Base-by-base conservation (phyloP, 2,113 vertebrate species). In the Enhydra lutris region DNA sequence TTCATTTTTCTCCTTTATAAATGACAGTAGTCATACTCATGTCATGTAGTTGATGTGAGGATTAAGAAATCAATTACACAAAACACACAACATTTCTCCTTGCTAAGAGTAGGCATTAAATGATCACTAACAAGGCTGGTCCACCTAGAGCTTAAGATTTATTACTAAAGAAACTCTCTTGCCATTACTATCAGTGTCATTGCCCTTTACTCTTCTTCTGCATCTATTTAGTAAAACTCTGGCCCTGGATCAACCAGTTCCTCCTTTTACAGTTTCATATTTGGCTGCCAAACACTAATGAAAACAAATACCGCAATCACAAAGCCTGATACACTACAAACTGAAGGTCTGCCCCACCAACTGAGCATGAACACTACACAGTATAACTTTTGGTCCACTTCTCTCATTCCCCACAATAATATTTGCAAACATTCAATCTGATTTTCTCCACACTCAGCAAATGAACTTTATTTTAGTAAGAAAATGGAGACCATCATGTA, bases 371-470 rank as follows among this genome's bases (percentile, higher is more conserved):
- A 55, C 82, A 91, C 42, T 65, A 76, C 52, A 74, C 47, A 84
- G 83, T 52, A 69, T 89, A 96, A 36, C 7, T 71, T 65, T 83
- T 71, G 39, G 13, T 85, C 63, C 24, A 39, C 45, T 76, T 96
- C 89, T 59, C 73, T 76, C 8, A 6, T 95, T 80, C 36, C 59
- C 86, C 55, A 71, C 50, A 92, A 88, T 79, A 88, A 67, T 63
- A 74, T 96, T 94, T 97, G 76, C 81, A 96, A 86, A 90, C 11
- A 17, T 88, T 89, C 23, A 50, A 55, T 91, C 39, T 79, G 85
- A 69, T 94, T 71, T 95, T 80, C 69, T 82, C n/a, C 80, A 90
- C 76, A 76, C 55, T 74, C 59, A 97, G 83, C 42, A 94, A 95
- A 90, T 76, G 34, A 95, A 59, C 29, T 45, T 67, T 65, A 69